Conservation (phyloP, 2,888 invertebrate species). For the Acheta domesticus region DNA sequence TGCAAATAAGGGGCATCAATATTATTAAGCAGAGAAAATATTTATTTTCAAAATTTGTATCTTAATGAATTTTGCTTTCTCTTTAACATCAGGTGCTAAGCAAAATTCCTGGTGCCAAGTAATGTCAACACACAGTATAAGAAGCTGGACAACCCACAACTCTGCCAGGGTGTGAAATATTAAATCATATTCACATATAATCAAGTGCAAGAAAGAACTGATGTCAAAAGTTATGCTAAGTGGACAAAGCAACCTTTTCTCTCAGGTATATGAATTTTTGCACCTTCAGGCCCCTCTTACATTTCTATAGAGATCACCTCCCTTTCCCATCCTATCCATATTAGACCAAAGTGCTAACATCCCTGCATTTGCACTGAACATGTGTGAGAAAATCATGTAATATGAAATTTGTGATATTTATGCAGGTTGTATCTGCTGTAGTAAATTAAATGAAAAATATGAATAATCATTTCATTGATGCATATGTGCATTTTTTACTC, state of each 20-base stretch:
- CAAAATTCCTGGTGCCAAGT: conserved; percentile 53
- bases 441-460: neutral
- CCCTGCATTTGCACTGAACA: conserved; percentile 18
- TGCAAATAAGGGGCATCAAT: too few species aligned
- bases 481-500: neutral
- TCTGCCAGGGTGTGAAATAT: neutral
- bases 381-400: neutral
- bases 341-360: neutral
- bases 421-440: conserved; percentile 18
- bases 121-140: conserved; percentile 39
- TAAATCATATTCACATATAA: neutral
- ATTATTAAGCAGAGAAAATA: too few species aligned
- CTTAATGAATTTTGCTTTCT: conserved; percentile 21
- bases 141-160: neutral
- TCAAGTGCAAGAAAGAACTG: neutral
- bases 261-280: conserved; percentile 1
- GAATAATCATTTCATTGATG: neutral
- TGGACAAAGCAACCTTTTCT: conserved; percentile 18
- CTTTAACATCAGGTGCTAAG: conserved; percentile 48
- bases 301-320: neutral
- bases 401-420: neutral
- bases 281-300: neutral
- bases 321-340: neutral
- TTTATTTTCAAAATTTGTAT: too few species aligned
- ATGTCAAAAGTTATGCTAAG: neutral